Evolutionary conservation across 2,113 vertebrate genomes (phyloP), one percentile per base, ranked within the genome.

Genomic region (Cepphus grylle): DNA sequence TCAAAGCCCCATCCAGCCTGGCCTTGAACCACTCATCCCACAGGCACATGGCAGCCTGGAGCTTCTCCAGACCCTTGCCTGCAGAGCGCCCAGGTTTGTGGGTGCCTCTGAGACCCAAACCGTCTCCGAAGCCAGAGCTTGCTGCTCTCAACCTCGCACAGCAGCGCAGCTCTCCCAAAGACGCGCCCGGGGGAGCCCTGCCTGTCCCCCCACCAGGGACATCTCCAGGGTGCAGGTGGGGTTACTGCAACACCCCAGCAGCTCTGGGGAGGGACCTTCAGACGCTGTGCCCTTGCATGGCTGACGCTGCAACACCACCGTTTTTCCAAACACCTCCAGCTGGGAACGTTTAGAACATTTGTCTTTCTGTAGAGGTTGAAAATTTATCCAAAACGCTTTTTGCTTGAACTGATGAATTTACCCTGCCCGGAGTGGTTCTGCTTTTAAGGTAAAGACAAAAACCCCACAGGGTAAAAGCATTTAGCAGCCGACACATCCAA

Each of bases 11-110:
- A 10, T 59, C 58, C 58, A 59, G 21, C 34, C 20, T 59, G 58
- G 34, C 58, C 8, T 36, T 8, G 19, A 61, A 18, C 18, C 30
- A 1, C 58, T 18, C 47, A 3, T 17, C 59, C 79, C 13, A 5
- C 29, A 2, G 4, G 3, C 52, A 14, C 34, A 2, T 0, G 0
- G 71, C 69, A 5, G 26, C 9, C 47, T 7, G 42, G 72, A 84
- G 36, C 66, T n/a, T 4, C 59, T 62, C 30, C 88, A 59, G 70
- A 12, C 29, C n/a, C 21, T 14, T 10, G 1, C 3, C 30, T 19
- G n/a, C 55, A 12, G 49, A 38, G 42, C 12, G 0, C 61, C 0
- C 15, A 22, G 30, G 32, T 12, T 15, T 7, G 36, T 2, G 10
- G 52, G 11, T 6, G 2, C 20, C 49, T 5, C 30, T 1, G 3